phyloP scores from a whole-genome alignment of 1,140 invertebrate species.

The Pissodes strobi region DNA sequence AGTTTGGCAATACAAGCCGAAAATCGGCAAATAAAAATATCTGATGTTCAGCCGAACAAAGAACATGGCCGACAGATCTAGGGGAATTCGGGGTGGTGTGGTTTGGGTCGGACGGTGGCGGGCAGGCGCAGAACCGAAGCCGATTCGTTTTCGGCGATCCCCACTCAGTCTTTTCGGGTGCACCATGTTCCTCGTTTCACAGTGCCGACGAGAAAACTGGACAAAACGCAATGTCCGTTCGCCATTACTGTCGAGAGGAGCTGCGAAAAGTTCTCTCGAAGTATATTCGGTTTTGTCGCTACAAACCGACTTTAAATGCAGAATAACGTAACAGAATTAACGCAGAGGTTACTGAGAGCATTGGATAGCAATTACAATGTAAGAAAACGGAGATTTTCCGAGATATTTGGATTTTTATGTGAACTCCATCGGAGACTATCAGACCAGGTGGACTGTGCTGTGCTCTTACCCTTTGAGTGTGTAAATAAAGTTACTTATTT shows the following conservation, averaged over 20 bases:
- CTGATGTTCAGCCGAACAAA: neutral
- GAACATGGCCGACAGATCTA: slow-evolving; percentile 23
- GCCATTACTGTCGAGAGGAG: slow-evolving; percentile 56
- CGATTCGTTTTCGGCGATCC: slow-evolving; percentile 50
- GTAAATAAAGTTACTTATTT: slow-evolving; percentile 34
- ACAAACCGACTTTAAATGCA: slow-evolving; percentile 60
- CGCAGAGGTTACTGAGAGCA: slow-evolving; percentile 67
- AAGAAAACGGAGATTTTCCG: slow-evolving; percentile 57
- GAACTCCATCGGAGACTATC: slow-evolving; percentile 38
- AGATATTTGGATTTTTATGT: slow-evolving; percentile 40
- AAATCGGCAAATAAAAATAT: neutral
- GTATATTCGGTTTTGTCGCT: slow-evolving; percentile 56
- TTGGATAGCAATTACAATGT: slow-evolving; percentile 72
- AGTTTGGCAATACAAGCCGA: neutral
- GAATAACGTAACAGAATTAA: slow-evolving; percentile 66
- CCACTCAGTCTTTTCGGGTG: slow-evolving; percentile 56
- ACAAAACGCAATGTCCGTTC: slow-evolving; percentile 57
- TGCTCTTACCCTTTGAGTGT: slow-evolving; percentile 28
- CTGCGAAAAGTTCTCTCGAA: slow-evolving; percentile 54
- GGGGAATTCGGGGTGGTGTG: slow-evolving; percentile 34
- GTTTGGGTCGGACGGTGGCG: slow-evolving; percentile 25
- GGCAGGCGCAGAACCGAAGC: slow-evolving; percentile 47
- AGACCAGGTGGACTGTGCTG: slow-evolving; percentile 48
- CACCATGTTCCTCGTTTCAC: slow-evolving; percentile 56
- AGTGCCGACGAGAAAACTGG: slow-evolving; percentile 55